These are phyloP conservation scores for Gryllus longicercus DNA, from an alignment of 2,888 invertebrate species.

Conservation along the genomic window DNA sequence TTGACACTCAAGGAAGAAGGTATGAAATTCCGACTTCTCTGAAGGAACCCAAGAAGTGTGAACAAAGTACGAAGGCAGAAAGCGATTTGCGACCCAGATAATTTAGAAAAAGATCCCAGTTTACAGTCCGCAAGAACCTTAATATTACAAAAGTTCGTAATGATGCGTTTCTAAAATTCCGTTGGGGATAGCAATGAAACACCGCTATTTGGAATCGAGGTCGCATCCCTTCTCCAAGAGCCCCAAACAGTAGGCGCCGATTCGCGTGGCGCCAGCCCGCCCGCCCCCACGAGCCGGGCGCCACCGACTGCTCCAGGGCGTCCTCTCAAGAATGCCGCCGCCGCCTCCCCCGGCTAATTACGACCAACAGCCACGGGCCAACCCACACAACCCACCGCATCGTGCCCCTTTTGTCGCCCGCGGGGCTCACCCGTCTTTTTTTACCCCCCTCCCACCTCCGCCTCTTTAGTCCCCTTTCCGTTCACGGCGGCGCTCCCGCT, in stretches of 20 bases:
- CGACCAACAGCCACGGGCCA: not conserved
- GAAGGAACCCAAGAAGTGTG: no score
- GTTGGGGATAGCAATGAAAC: no score
- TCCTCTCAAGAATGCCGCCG: not conserved
- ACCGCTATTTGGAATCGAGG: no score
- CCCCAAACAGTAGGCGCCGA: not conserved
- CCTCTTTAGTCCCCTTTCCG: conserved; percentile 20
- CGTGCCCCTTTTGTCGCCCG: not conserved
- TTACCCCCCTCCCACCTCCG: not conserved
- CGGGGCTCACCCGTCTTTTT: not conserved
- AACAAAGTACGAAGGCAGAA: no score
- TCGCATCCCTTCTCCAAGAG: no score
- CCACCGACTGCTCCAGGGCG: not conserved
- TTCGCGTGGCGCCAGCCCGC: not conserved
- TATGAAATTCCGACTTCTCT: no score
- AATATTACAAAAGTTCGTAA: no score
- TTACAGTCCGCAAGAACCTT: no score
- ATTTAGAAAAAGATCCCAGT: no score
- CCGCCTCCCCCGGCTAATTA: not conserved
- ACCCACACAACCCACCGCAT: not conserved
- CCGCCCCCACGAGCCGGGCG: not conserved
- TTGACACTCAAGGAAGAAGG: no score
- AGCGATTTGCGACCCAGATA: no score
- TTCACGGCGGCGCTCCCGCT: not conserved
- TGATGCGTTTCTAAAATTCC: no score